These are phyloP conservation scores for Erebia ligea DNA, from an alignment of 2,888 invertebrate species.

Conservation along the genomic window DNA sequence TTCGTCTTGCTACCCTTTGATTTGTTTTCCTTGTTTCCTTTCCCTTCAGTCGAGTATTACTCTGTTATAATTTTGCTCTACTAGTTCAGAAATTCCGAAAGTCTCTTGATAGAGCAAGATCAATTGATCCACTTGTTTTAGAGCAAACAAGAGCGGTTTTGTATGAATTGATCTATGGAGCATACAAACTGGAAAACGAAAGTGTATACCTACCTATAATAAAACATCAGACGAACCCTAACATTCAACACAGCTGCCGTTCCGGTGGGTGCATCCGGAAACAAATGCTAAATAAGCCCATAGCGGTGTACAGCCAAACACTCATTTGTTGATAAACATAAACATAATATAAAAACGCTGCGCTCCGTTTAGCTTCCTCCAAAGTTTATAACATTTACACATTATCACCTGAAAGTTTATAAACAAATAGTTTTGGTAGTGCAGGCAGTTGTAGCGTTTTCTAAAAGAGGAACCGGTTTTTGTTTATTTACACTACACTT, in stretches of 20 bases:
- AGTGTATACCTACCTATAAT: slow-evolving; percentile 2
- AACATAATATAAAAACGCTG: background rate
- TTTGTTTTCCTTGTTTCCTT: too few species aligned
- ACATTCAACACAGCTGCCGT: slow-evolving; percentile 46
- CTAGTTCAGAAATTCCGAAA: too few species aligned
- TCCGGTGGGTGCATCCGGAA: slow-evolving; percentile 49
- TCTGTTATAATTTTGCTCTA: too few species aligned
- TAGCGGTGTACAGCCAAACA: slow-evolving; percentile 16
- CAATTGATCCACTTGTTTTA: background rate
- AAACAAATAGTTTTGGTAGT: background rate
- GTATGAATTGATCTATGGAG: background rate
- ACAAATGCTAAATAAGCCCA: slow-evolving; percentile 30
- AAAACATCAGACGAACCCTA: background rate
- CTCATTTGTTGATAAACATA: slow-evolving; percentile 22
- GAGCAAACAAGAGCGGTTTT: background rate
- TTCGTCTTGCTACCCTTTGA: too few species aligned
- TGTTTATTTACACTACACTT: too few species aligned
- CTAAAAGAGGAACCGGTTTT: too few species aligned
- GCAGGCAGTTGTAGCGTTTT: too few species aligned
- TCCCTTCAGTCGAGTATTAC: too few species aligned
- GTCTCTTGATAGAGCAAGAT: background rate
- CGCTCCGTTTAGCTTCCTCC: slow-evolving; percentile 1
- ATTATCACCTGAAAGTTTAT: background rate
- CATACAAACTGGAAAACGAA: background rate
- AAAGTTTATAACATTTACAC: slow-evolving; percentile 10